Evolutionary conservation across 2,888 invertebrate genomes (phyloP), one percentile per base, ranked within the genome.

Genomic region (Ochropleura plecta): DNA sequence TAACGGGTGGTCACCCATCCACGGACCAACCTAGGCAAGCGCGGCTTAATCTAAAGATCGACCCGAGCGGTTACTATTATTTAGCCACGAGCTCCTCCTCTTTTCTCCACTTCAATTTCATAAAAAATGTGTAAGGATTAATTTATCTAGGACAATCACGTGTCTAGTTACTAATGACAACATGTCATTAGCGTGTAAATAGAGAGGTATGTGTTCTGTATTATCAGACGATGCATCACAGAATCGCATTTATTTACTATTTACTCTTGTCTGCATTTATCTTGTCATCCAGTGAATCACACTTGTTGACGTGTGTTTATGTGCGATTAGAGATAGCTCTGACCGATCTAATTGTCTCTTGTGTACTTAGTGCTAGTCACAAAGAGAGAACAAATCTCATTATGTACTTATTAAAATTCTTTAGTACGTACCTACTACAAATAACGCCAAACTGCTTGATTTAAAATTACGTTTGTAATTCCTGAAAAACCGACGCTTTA

Each of bases 151-250:
- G 46, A 66, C 30, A 48, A 63, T 63, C 67, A 71, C 10, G 12
- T 64, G 18, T 16, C 12, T 20, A 49, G 16, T 8, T 63, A 16
- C 12, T 6, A 67, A 55, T n/a, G 30, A 40, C 10, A 75, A 53
- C 10, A 49, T 48, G 30, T 49, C 4, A 0, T 55, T 57, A 59
- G 14, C 9, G 16, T 46, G 44, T 68, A 64, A 40, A 57, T 1
- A 5, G 20, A 20, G 44, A 59, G 2, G 2, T 48, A 63, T 30
- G n/a, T 40, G 20, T 40, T 42, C n/a, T 40, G 6, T 78, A 10
- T 66, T 70, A 82, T 82, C 73, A 82, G 63, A 73, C 42, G 70
- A 65, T 68, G 70, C 67, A 82, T 81, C 70, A 70, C n/a, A 71
- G 55, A 55, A 49, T 71, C n/a, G 14, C 44, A 69, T 71, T 72